Base-by-base conservation (phyloP, 2,888 invertebrate species). In the Mesoligia furuncula region DNA sequence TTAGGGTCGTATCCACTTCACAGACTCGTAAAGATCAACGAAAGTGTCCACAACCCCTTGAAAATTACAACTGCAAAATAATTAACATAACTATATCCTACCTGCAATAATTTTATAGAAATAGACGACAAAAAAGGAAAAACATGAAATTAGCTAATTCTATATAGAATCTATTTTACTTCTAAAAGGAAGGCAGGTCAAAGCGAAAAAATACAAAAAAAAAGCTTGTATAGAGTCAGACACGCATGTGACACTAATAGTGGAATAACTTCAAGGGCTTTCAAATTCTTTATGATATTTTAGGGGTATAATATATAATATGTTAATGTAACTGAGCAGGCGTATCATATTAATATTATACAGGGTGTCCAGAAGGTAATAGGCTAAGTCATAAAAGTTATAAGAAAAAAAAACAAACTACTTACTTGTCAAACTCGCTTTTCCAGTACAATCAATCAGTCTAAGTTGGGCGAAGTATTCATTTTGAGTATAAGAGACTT, bases 11-110 rank as follows among this genome's bases (percentile, higher is more conserved):
- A 54, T 70, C 48, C 77, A 72, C 68, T 77, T 77, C 66, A 80
- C 57, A 77, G 61, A 82, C 73, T 61, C 73, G 68, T 72, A 73
- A 78, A 78, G 83, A 73, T 72, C 72, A 77, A 27, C 54, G 31
- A 54, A 67, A 66, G 42, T 62, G 51, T 68, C 11, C 27, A 24
- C 45, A 45, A 54, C 3, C 62, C 67, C 45, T 36, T 64, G 7
- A 66, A 73, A 61, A 54, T 80, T 36, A 62, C 45, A 73, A 27
- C 66, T 68, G 48, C 11, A 24, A 48, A 59, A 27, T 72, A 57
- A 57, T 57, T 17, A 42, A 24, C 17, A 31, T 24, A 42, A 71
- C 31, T 31, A 57, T 8, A 31, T 48, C 2, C 20, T 11, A 27
- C 9, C 1, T n/a, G 13, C 13, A 48, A 31, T 31, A 0, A 45